Conservation (phyloP, 2,888 invertebrate species). For the Polydrusus cervinus region DNA sequence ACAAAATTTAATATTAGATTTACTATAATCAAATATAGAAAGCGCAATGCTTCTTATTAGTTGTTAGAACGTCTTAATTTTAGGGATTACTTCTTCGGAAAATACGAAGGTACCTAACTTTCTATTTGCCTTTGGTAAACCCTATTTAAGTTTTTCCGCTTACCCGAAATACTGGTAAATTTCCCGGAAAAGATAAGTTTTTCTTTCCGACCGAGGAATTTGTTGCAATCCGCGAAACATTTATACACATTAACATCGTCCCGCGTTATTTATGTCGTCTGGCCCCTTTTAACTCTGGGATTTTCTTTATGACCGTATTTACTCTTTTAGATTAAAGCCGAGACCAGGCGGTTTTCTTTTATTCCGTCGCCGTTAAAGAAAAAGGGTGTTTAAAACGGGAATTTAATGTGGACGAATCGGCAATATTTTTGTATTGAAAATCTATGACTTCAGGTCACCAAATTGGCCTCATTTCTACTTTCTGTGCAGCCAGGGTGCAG, state of each 20-base stretch:
- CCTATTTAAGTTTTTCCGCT: slow-evolving; percentile 26
- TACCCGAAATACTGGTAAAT: slow-evolving; percentile 49
- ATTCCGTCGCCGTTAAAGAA: slow-evolving; percentile 33
- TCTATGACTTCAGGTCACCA: neutral
- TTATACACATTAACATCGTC: slow-evolving; percentile 70
- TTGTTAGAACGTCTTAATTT: no score
- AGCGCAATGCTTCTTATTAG: no score
- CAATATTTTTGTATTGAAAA: neutral
- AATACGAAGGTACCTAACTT: neutral
- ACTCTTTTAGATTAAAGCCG: slow-evolving; percentile 61
- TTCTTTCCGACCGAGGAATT: slow-evolving; percentile 69
- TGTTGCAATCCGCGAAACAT: slow-evolving; percentile 70
- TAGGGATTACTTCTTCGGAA: no score
- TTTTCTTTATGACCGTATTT: slow-evolving; percentile 65
- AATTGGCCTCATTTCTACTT: no score
- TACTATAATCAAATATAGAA: no score
- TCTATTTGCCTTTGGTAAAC: neutral
- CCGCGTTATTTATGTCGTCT: slow-evolving; percentile 69
- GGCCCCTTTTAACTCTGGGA: slow-evolving; percentile 68
- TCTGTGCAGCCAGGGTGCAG: no score
- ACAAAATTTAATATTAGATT: no score
- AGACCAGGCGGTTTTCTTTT: slow-evolving; percentile 52
- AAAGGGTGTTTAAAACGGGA: slow-evolving; percentile 37
- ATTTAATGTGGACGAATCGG: slow-evolving; percentile 28
- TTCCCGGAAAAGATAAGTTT: slow-evolving; percentile 67